Evolutionary conservation across 1,140 invertebrate genomes (phyloP).

Genomic region (Bombus pascuorum): DNA sequence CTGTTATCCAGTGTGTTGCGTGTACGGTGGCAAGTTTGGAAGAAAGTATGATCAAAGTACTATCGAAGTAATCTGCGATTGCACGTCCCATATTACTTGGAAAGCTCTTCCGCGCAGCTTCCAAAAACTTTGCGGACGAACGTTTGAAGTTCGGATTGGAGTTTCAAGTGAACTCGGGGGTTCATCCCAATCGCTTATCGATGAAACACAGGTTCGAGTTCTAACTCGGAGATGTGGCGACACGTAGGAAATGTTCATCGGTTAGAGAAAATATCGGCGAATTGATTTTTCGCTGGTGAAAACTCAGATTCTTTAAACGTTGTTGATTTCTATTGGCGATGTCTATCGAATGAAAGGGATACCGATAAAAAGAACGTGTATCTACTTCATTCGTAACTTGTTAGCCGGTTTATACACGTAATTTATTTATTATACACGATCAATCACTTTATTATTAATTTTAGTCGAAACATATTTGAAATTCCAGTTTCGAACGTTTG

Average conservation of each 20-base stretch:
- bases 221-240: slow-evolving; percentile 5
- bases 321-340: background rate
- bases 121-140: slow-evolving; percentile 17
- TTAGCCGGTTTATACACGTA: background rate
- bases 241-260: slow-evolving; percentile 10
- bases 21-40: background rate
- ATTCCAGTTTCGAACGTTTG: too few relatives aligned
- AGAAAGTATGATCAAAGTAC: background rate
- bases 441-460: background rate
- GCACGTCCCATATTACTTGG: slow-evolving; percentile 28
- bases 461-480: background rate
- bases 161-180: slow-evolving; percentile 17
- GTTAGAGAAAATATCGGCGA: background rate
- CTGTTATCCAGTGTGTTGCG: background rate
- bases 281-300: slow-evolving; percentile 6
- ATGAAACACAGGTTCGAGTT: slow-evolving; percentile 12
- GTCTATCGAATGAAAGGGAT: background rate
- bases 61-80: slow-evolving; percentile 9
- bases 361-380: background rate
- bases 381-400: background rate
- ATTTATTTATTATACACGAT: background rate
- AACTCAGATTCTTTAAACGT: background rate
- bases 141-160: slow-evolving; percentile 39
- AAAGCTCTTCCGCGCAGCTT: slow-evolving; percentile 16
- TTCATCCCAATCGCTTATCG: slow-evolving; percentile 35